A percentile compares a stretch with the other conserved stretches of the same genome.
Evolutionary conservation across 1,140 invertebrate species (phyloP).

Genomic region (Zeugodacus cucurbitae): DNA sequence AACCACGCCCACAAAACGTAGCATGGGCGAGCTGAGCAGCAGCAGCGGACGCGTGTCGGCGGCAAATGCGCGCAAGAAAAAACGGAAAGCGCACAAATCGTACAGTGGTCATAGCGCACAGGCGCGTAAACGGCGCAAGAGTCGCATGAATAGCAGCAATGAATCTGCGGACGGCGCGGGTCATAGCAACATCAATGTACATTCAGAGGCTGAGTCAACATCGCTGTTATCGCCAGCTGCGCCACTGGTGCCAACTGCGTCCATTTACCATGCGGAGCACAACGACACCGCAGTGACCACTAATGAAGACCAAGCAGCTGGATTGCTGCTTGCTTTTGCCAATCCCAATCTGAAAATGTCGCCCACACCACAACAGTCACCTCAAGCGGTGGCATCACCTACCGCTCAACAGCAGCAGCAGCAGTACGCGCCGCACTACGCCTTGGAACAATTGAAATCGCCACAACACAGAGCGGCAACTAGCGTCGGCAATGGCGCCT

Average conservation of each 20-base stretch:
- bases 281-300: constrained; percentile 65
- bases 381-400: background rate
- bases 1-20: constrained; percentile 54
- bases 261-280: background rate
- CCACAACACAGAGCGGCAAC: constrained; percentile 10
- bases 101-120: constrained; percentile 46
- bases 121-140: constrained; percentile 68
- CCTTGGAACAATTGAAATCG: constrained; percentile 4
- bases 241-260: background rate
- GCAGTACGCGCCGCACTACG: background rate
- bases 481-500: constrained; percentile 37
- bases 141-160: constrained; percentile 77
- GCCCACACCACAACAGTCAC: constrained; percentile 18
- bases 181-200: background rate
- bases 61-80: constrained; percentile 51
- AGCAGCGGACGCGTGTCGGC: constrained; percentile 44
- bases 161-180: constrained; percentile 72
- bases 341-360: constrained; percentile 57
- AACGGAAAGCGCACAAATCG: constrained; percentile 58
- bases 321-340: constrained; percentile 71
- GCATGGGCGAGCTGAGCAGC: background rate
- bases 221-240: constrained; percentile 68
- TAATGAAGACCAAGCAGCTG: constrained; percentile 67
- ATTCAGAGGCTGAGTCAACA: constrained; percentile 69
- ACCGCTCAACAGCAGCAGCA: background rate